phyloP scores from a whole-genome alignment of 2,888 invertebrate genomes.

The Chloroclysta siterata region DNA sequence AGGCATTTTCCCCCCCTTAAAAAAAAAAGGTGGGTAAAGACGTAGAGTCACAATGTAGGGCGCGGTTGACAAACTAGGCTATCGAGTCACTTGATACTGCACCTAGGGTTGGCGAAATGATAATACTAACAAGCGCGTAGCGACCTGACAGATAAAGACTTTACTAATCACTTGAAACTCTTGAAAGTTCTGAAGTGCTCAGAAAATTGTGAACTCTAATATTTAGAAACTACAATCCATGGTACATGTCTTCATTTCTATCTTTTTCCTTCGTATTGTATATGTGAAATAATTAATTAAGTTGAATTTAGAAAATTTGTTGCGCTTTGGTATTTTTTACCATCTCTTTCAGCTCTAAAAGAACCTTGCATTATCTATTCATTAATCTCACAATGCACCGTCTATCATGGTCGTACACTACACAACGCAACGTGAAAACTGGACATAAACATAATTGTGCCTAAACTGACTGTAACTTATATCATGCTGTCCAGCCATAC shows the following conservation, averaged over 20 bases:
- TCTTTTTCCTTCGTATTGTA: too few species aligned
- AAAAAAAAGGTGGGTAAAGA: conserved; percentile 19
- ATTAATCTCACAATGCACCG: too few species aligned
- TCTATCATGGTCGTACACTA: too few species aligned
- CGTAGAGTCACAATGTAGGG: conserved; percentile 46
- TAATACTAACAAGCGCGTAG: background rate
- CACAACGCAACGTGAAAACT: background rate
- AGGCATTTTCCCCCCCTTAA: too few species aligned
- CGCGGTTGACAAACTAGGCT: conserved; percentile 54
- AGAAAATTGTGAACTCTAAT: too few species aligned
- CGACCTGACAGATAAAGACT: background rate
- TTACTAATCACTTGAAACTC: background rate
- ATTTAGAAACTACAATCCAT: background rate
- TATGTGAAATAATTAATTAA: too few species aligned
- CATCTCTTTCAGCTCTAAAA: too few species aligned
- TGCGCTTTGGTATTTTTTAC: too few species aligned
- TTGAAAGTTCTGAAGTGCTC: too few species aligned
- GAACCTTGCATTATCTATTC: too few species aligned
- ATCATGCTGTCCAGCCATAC: background rate
- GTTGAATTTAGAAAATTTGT: too few species aligned
- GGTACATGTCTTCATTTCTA: too few species aligned
- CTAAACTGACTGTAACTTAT: conserved; percentile 17
- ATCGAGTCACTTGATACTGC: conserved; percentile 55
- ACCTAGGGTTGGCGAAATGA: conserved; percentile 34
- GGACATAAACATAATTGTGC: conserved; percentile 13